A percentile compares a stretch with the other conserved stretches of the same genome.
phyloP scores from a whole-genome alignment of 2,113 vertebrate species.

The Gambusia affinis region DNA sequence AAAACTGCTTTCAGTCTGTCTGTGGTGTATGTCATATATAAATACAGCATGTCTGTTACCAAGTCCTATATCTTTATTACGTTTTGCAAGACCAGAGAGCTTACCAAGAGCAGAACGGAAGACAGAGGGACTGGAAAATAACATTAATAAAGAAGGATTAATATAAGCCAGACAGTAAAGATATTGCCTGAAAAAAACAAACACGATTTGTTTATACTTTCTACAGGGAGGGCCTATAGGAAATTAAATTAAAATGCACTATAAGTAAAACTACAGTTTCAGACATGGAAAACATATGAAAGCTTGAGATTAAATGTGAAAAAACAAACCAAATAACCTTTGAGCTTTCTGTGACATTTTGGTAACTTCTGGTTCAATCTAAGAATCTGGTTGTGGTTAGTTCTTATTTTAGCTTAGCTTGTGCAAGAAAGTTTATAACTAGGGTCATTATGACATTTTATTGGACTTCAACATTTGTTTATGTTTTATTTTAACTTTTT shows the following conservation, averaged over 20 bases:
- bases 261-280: constrained; percentile 13
- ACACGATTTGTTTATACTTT: constrained; percentile 29
- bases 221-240: neutral
- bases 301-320: neutral
- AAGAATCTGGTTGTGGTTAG: too few species aligned
- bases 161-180: constrained; percentile 67
- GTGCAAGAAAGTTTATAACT: too few species aligned
- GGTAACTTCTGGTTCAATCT: neutral
- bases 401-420: too few species aligned
- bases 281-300: neutral
- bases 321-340: neutral
- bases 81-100: constrained; percentile 10
- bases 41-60: neutral
- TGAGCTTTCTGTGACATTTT: neutral
- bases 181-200: constrained; percentile 40
- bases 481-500: too few species aligned
- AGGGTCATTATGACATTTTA: too few species aligned
- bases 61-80: constrained; percentile 9
- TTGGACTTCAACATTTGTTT: too few species aligned
- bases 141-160: constrained; percentile 59
- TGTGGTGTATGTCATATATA: neutral
- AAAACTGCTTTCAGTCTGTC: constrained; percentile 20
- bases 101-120: constrained; percentile 18
- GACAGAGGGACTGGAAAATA: constrained; percentile 29
- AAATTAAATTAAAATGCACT: constrained; percentile 1